Evolutionary conservation across 2,888 invertebrate species (phyloP), one percentile per base, ranked within the genome.

Genomic region (Cryptus armator): DNA sequence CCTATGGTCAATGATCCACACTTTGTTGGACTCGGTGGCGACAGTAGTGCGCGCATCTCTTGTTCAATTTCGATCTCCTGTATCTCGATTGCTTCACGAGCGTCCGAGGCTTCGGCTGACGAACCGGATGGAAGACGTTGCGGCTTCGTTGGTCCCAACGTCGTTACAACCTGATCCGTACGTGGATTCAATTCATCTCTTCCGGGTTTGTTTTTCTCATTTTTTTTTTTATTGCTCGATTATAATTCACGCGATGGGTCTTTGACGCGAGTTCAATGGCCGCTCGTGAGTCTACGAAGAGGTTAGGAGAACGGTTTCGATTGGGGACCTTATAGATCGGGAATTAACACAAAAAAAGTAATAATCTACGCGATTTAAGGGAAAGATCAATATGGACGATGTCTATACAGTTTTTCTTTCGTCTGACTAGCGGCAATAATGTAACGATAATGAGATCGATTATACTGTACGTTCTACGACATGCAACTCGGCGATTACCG

Each of bases 111-210:
- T 86, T 91, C 92, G 51, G 90, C 90, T 46, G 92, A 91, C 46
- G 92, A 92, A 70, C 91, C 91, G 79, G 92, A 91, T 43, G 94
- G 93, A 66, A 94, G 91, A 67, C 97, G 95, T 92, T 96, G 96
- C 12, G 97, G 97, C 93, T 97, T 97, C 85, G 96, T 96, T 86
- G 97, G 97, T 70, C 97, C 97, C 92, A 96, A 95, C 90, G 97
- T 96, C 86, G 96, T 96, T 96, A 97, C 95, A 96, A 97, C 97
- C 97, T 97, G 93, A 84, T 87, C 84, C 86, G 81, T 72, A 85
- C 62, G 64, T 75, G 9, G 48, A 37, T 64, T 75, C 68, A 59
- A 68, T 81, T 62, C 59, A 59, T 74, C 68, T 29, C 24, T 12
- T 64, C n/a, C 75, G 56, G 62, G 37, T 77, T 46, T 44, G 43